Evolutionary conservation across 1,140 invertebrate species (phyloP).

Genomic region (Temnothorax nylanderi): DNA sequence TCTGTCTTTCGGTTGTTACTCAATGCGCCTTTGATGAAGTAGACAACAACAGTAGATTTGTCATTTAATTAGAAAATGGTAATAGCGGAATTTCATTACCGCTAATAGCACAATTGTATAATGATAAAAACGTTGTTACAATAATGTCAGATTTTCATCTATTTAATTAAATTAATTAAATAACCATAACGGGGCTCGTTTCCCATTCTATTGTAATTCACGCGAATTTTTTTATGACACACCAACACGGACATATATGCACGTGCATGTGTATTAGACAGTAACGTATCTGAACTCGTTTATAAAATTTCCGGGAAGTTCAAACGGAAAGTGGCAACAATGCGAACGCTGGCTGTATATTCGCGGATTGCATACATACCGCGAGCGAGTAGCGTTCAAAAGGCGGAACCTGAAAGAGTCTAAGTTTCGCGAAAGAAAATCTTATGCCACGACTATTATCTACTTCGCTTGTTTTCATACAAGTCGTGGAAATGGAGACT

Average conservation of each 20-base stretch:
- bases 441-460: constrained; percentile 38
- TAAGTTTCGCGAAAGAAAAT: constrained; percentile 50
- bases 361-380: not conserved
- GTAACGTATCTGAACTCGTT: not conserved
- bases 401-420: constrained; percentile 19
- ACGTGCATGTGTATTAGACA: not conserved
- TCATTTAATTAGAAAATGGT: constrained; percentile 6
- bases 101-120: not conserved
- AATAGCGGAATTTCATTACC: not conserved
- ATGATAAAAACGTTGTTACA: not conserved
- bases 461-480: constrained; percentile 25
- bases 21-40: constrained; percentile 17
- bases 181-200: too few species aligned
- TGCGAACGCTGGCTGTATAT: not conserved
- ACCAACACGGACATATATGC: not conserved
- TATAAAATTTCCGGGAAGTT: constrained; percentile 21
- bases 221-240: constrained; percentile 15
- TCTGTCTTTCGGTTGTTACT: constrained; percentile 46
- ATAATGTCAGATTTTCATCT: not conserved
- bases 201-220: not conserved
- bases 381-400: constrained; percentile 35
- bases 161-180: constrained; percentile 32
- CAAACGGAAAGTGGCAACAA: constrained; percentile 31
- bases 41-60: not conserved
- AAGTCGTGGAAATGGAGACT: constrained; percentile 14